phyloP scores from a whole-genome alignment of 92 coral and sea anemone genomes.

The Epizoanthus fatuus region DNA sequence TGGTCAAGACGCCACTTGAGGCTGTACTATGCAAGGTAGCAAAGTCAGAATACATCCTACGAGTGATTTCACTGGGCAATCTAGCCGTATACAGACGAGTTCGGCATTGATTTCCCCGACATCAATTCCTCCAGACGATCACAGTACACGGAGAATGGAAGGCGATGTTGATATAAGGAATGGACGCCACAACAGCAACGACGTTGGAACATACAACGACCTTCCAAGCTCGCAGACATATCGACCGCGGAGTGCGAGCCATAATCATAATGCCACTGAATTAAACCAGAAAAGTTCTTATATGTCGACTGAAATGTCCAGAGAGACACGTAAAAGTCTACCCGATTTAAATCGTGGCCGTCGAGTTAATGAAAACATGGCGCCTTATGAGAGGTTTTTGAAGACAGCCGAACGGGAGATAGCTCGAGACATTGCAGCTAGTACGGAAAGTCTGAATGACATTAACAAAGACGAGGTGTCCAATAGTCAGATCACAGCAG shows the following conservation, averaged over 20 bases:
- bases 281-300: no score
- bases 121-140: background rate
- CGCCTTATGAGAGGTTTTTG: conserved; percentile 35
- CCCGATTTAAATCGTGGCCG: conserved; percentile 33
- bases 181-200: background rate
- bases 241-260: conserved; percentile 13
- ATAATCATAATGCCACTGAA: no score
- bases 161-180: background rate
- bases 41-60: background rate
- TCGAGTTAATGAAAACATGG: conserved; percentile 35
- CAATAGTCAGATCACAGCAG: background rate
- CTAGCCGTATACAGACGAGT: background rate
- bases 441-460: background rate
- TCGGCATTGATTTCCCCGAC: background rate
- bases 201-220: background rate
- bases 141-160: background rate
- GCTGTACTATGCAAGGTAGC: background rate
- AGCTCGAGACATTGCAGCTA: conserved; percentile 15
- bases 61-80: background rate
- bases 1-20: background rate
- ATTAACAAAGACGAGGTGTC: background rate
- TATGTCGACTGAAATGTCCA: background rate
- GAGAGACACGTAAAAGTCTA: background rate
- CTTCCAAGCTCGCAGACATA: background rate
- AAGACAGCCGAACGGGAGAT: conserved; percentile 33